Base-by-base conservation (phyloP, 1,140 invertebrate species). In the Lasioglossum baleicum region DNA sequence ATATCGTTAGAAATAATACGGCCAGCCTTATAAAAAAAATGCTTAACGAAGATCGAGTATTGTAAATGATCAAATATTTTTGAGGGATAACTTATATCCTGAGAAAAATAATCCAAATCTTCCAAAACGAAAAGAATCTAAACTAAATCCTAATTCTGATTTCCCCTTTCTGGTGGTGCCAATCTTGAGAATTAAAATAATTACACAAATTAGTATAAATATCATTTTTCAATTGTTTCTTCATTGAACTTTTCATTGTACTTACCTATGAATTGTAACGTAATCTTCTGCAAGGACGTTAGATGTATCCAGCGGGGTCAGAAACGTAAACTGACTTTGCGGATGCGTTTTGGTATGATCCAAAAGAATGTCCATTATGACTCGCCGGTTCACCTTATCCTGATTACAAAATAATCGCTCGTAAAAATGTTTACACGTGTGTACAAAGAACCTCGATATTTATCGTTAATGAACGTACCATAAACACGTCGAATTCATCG, bases 401-500 rank as follows among this genome's bases (percentile, higher is more conserved):
- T 96, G 80, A 56, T 8, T 90, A 60, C 80, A 72, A 78, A 69
- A 78, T 65, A 61, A 71, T 71, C 0, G 65, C 64, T 40, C n/a
- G 17, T 71, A 2, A n/a, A 13, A n/a, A 81, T 20, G 0, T 35
- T 48, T 71, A 15, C 15, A 35, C 20, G 7, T n/a, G 15, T 42
- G 26, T 17, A 66, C 2, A 67, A 51, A 53, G 63, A 31, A 85
- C 53, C 3, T 58, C 40, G 26, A 44, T 22, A 2, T 22, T 48
- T 20, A 20, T 13, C 15, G 61, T 13, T 44, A 76, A 77, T 80
- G 73, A 64, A 88, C 89, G 90, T 87, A 96, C 98, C 97, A 99
- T 99, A 91, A 98, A 99, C 0, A 99, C 98, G 91, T 99, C 99
- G 92, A 99, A 99, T 94, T 99, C 99, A 91, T 99, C 99, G 63